Evolutionary conservation across 2,113 vertebrate species (phyloP), one percentile per base, ranked within the genome.

Genomic region (Dipodomys stephensi): DNA sequence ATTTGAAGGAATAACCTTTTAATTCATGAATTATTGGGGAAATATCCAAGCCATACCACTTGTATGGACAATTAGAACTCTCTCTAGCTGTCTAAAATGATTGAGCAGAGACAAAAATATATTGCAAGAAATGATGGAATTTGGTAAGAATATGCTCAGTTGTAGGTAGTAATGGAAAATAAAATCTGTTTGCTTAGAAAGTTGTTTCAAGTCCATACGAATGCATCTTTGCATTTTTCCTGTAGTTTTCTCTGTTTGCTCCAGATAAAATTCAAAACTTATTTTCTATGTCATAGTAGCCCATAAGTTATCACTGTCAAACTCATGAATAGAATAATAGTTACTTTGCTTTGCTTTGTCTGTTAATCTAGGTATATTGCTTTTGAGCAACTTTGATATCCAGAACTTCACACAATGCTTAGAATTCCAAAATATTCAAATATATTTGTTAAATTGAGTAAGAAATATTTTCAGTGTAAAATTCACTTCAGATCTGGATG

Each of bases 281-380:
- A 22, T 90, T 79, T 87, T 4, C 35, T 69, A 64, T 68, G 16
- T 84, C 67, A 39, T 46, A 6, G 39, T 90, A 76, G 4, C 2
- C 22, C 4, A 49, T 35, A 27, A 3, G 65, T 65, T 69, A 77
- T 84, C 20, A 67, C 8, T 4, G 87, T 76, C 65, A 95, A 91
- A 83, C 88, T 28, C 30, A 91, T 67, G 30, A 86, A 78, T 86
- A 73, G 23, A 30, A 64, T 64, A 4, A 27, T 82, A 13, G 19
- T 78, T n/a, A 62, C 68, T 92, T 92, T 79, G n/a, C 53, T 85
- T 91, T 88, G 35, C 68, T 69, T 79, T 57, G 87, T 83, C 22
- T 13, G 64, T 22, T 83, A 73, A 87, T 20, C n/a, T 79, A 12
- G 49, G 7, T 44, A 22, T 62, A 79, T 49, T 94, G 6, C 9